Base-by-base conservation (phyloP, 23 tunicate species). In the Trididemnum clinides region DNA sequence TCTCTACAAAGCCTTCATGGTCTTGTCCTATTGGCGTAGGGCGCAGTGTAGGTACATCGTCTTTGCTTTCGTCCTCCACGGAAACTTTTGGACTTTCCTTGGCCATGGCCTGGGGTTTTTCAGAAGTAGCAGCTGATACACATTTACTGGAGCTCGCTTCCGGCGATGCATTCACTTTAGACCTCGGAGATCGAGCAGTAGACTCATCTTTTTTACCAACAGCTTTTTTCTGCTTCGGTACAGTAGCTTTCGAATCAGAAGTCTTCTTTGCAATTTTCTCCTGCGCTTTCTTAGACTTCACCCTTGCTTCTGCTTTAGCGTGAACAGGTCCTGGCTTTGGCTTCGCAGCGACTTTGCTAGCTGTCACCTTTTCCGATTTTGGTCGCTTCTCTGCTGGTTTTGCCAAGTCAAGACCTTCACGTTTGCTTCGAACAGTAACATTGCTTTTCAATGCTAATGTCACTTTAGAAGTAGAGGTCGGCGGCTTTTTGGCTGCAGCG, bases 1-100 rank as follows among this genome's bases (percentile, higher is more conserved):
- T n/a, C n/a, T n/a, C n/a, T n/a, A n/a, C n/a, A n/a, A n/a, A n/a
- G n/a, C n/a, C n/a, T n/a, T n/a, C n/a, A n/a, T n/a, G n/a, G n/a
- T n/a, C n/a, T 50, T 83, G 84, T 1, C 94, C 94, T 54, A 84
- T 88, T 0, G 94, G 94, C 18, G 94, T 59, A 33, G 81, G 94
- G 2, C 91, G 86, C n/a, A n/a, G n/a, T n/a, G n/a, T n/a, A n/a
- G n/a, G n/a, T n/a, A n/a, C n/a, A n/a, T n/a, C n/a, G n/a, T n/a
- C n/a, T n/a, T n/a, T n/a, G n/a, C n/a, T n/a, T n/a, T n/a, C n/a
- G n/a, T 49, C 23, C 72, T 80, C 31, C 29, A 1, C 3, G 10
- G 64, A 2, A 27, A 23, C 77, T 63, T 63, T 63, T 12, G 71
- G 7, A 63, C 71, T 63, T 12, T 15, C 71, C 21, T 63, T 63